Evolutionary conservation across 92 coral and sea anemone species (phyloP).

Genomic region (Zoanthus gigantus): DNA sequence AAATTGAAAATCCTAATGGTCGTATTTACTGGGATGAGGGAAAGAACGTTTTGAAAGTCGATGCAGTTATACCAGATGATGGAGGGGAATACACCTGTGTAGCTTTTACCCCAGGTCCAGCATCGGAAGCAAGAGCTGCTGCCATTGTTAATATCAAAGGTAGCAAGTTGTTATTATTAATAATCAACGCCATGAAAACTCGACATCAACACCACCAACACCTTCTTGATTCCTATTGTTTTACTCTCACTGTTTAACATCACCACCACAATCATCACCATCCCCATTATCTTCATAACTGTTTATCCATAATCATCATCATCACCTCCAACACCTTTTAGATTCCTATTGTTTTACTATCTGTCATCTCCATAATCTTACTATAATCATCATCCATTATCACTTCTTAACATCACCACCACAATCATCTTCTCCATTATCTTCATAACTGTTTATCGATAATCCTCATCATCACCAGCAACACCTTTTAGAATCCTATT

Average conservation of each 20-base stretch:
- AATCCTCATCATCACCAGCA: too few species aligned
- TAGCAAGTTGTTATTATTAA: neutral
- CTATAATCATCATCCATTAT: too few species aligned
- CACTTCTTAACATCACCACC: too few species aligned
- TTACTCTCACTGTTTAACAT: neutral
- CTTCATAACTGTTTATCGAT: too few species aligned
- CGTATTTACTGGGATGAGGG: conserved; percentile 62
- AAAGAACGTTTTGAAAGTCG: conserved; percentile 56
- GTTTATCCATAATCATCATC: too few species aligned
- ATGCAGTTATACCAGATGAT: conserved; percentile 58
- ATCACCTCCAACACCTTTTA: too few species aligned
- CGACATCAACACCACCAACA: neutral
- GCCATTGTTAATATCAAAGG: conserved; percentile 82
- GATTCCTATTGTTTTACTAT: too few species aligned
- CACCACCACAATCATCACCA: neutral
- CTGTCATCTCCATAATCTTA: too few species aligned
- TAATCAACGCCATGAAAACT: neutral
- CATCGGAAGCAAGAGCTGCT: conserved; percentile 69
- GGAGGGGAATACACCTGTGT: conserved; percentile 88
- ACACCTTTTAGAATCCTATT: too few species aligned
- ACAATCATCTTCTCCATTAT: too few species aligned
- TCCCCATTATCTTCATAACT: neutral
- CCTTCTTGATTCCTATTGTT: neutral
- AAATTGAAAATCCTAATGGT: neutral
- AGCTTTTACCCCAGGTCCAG: conserved; percentile 77